phyloP scores from a whole-genome alignment of 2,113 vertebrate species.

The Acrocephalus kingi region DNA sequence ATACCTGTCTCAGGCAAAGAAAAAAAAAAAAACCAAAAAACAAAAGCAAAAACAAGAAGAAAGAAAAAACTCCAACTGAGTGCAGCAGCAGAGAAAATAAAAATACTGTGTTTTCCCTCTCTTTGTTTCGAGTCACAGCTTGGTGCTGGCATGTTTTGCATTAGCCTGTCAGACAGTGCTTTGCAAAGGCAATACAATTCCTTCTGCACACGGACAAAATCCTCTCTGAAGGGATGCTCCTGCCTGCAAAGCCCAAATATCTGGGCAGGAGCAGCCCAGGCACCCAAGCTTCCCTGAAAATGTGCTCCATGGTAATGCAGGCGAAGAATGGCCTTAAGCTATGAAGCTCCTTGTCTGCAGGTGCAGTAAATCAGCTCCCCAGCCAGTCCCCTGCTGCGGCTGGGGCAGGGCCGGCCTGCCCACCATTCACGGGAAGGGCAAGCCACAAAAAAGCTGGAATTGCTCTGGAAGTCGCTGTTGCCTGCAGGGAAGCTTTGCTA shows the following conservation, averaged over 20 bases:
- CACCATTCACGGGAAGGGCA: not conserved
- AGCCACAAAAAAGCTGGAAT: not conserved
- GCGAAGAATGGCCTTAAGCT: not conserved
- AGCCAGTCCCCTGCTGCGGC: rapidly evolving
- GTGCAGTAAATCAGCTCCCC: not conserved
- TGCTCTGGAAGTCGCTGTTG: not conserved
- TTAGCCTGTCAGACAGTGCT: slow-evolving; percentile 9
- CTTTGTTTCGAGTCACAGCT: slow-evolving; percentile 62
- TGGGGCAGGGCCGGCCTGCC: not conserved
- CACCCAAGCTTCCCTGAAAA: not conserved
- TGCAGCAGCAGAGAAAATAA: slow-evolving; percentile 39
- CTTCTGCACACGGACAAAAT: slow-evolving; percentile 11
- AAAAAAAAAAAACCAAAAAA: not conserved
- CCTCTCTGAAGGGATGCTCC: not conserved
- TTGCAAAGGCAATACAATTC: slow-evolving; percentile 18
- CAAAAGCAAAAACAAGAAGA: not conserved
- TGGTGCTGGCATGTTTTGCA: slow-evolving; percentile 61
- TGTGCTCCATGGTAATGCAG: not conserved
- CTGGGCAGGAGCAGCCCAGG: not conserved
- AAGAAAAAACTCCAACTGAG: not conserved
- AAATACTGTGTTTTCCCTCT: slow-evolving; percentile 37
- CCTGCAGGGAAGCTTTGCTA: slow-evolving; percentile 41
- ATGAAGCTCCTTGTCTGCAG: not conserved
- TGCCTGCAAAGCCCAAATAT: slow-evolving; percentile 5
- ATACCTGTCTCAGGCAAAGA: not conserved